phyloP scores from a whole-genome alignment of 1,140 invertebrate species.

The Papilio helenus region DNA sequence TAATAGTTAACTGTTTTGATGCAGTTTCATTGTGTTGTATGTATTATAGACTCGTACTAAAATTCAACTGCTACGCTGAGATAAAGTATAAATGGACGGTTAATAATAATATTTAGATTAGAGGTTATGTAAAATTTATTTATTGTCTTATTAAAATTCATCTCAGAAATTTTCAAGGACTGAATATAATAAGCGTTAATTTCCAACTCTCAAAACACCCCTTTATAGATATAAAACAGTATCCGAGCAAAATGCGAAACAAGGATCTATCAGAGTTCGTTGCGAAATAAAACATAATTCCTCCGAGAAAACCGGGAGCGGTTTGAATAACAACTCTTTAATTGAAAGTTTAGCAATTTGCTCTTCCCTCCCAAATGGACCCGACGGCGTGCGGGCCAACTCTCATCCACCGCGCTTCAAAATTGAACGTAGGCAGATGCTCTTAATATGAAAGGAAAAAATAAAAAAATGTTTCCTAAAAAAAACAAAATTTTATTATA shows the following conservation, averaged over 20 bases:
- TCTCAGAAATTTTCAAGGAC: conserved; percentile 17
- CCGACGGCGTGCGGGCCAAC: conserved; percentile 71
- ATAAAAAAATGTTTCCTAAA: conserved; percentile 81
- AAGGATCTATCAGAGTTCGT: conserved; percentile 72
- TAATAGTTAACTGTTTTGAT: neutral
- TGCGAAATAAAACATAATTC: conserved; percentile 79
- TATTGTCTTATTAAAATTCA: conserved; percentile 26
- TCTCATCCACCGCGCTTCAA: conserved; percentile 77
- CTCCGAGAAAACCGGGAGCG: conserved; percentile 67
- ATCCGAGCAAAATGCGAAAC: conserved; percentile 64
- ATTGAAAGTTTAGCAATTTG: conserved; percentile 83
- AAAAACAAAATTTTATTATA: conserved; percentile 76
- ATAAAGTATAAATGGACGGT: neutral
- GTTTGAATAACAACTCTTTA: conserved; percentile 83
- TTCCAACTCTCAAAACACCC: conserved; percentile 32
- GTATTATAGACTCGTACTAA: neutral
- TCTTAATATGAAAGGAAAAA: conserved; percentile 71
- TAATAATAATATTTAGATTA: neutral
- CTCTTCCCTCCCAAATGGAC: conserved; percentile 78
- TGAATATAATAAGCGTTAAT: conserved; percentile 31
- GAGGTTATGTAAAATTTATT: neutral
- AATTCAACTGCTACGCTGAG: neutral
- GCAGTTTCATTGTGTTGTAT: neutral
- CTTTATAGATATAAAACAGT: conserved; percentile 53
- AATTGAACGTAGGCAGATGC: conserved; percentile 80